These are phyloP conservation scores for Aphelinus atriplicis DNA, from an alignment of 1,140 invertebrate genomes.

Conservation along the genomic window DNA sequence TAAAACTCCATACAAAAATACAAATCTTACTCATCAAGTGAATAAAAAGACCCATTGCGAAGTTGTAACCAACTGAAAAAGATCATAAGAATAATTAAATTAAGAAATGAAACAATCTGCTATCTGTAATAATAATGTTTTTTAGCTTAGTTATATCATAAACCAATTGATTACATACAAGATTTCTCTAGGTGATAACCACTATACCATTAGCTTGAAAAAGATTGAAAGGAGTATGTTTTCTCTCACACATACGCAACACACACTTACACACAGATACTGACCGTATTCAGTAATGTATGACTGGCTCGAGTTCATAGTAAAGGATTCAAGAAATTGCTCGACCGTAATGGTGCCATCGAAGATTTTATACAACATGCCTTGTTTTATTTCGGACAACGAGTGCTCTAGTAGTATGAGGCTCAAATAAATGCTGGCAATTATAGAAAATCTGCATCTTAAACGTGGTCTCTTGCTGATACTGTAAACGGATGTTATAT, in stretches of 20 bases:
- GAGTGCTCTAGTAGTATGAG: constrained; percentile 56
- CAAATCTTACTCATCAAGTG: constrained; percentile 70
- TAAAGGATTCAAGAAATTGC: constrained; percentile 53
- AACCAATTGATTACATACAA: no score
- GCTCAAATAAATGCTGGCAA: constrained; percentile 47
- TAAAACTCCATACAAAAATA: constrained; percentile 77
- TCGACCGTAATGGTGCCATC: constrained; percentile 47
- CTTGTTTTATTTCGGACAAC: constrained; percentile 52
- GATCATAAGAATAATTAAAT: constrained; percentile 14
- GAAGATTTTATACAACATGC: constrained; percentile 38
- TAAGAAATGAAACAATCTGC: background rate
- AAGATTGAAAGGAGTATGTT: no score
- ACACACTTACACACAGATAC: background rate
- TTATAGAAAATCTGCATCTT: constrained; percentile 54
- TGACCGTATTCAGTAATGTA: constrained; percentile 54
- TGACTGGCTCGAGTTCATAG: constrained; percentile 46
- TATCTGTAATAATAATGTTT: no score
- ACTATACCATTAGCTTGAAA: no score
- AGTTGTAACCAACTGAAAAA: constrained; percentile 59
- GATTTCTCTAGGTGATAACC: no score
- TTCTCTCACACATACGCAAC: no score
- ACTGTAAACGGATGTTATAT: background rate
- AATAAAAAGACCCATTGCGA: constrained; percentile 56
- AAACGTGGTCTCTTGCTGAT: constrained; percentile 45
- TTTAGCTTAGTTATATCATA: no score